These are phyloP conservation scores for Drosophila nr. perissopoda DNA, from an alignment of 2,888 invertebrate genomes.

Conservation along the genomic window DNA sequence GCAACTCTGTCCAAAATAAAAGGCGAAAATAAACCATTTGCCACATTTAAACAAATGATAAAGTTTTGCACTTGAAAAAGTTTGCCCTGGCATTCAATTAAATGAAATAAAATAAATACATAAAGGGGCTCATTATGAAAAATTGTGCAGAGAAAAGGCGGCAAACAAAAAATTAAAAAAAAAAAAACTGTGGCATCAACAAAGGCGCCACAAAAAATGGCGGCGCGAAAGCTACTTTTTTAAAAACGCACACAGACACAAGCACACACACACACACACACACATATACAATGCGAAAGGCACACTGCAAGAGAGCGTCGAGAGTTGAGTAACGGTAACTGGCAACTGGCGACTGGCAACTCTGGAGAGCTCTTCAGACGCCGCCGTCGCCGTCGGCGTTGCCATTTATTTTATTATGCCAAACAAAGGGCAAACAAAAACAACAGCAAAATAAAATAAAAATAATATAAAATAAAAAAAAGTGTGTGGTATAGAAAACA, in stretches of 20 bases:
- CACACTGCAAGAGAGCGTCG: constrained; percentile 31
- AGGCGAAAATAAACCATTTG: constrained; percentile 56
- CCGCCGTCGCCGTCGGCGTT: constrained; percentile 70
- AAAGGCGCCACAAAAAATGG: constrained; percentile 84
- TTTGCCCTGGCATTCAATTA: constrained; percentile 57
- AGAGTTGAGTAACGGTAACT: constrained; percentile 56
- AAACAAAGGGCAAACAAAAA: constrained; percentile 69
- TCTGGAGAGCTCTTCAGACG: constrained; percentile 75
- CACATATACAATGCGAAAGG: constrained; percentile 29
- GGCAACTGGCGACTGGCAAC: constrained; percentile 65
- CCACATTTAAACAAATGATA: constrained; percentile 81
- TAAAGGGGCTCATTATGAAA: constrained; percentile 75
- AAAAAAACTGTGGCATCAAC: constrained; percentile 74
- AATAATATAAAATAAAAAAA: constrained; percentile 32
- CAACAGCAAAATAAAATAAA: constrained; percentile 36
- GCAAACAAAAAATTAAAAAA: constrained; percentile 52
- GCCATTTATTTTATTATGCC: constrained; percentile 77
- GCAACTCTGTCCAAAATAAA: constrained; percentile 29
- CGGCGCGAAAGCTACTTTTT: constrained; percentile 83
- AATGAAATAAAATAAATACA: constrained; percentile 54
- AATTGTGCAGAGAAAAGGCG: constrained; percentile 67
- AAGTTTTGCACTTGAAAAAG: constrained; percentile 83
- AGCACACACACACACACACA: constrained; percentile 26
- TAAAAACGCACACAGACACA: constrained; percentile 39
- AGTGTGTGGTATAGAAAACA: constrained; percentile 67